A percentile compares a stretch with the other conserved stretches of the same genome.
phyloP scores from a whole-genome alignment of 2,797 vertebrate species.

The Pangasius krempfi region DNA sequence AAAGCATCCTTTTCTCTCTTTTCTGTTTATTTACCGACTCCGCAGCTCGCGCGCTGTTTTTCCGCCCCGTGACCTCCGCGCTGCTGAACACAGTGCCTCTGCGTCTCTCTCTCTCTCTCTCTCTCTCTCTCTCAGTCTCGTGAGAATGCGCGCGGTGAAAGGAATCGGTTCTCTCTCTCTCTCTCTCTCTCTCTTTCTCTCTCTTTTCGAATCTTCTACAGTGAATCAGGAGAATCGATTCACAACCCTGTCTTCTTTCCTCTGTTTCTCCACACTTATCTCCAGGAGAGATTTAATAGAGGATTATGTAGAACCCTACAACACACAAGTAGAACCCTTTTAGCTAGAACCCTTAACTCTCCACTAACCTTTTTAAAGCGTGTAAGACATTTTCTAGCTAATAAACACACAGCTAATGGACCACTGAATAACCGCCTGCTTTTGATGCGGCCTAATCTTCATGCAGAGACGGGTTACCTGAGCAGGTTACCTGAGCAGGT shows the following conservation, averaged over 20 bases:
- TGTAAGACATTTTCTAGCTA: too few relatives aligned
- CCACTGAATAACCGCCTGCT: not conserved
- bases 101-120: conserved; percentile 7
- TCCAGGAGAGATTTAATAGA: too few relatives aligned
- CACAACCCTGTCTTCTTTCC: not conserved
- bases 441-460: not conserved
- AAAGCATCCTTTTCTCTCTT: conserved; percentile 5
- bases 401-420: not conserved
- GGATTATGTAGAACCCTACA: too few relatives aligned
- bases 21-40: not conserved
- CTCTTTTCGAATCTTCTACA: not conserved
- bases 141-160: not conserved
- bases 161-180: not conserved
- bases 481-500: not conserved
- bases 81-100: conserved; percentile 25
- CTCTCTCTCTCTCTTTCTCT: too few relatives aligned
- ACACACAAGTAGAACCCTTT: not conserved
- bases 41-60: conserved; percentile 64
- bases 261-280: not conserved
- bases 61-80: conserved; percentile 25
- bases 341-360: not conserved
- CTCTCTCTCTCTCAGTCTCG: conserved; percentile 14
- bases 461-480: not conserved
- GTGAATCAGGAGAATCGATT: not conserved
- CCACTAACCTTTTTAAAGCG: not conserved